Base-by-base conservation (phyloP, 2,797 vertebrate genomes). In the Acanthopagrus latus region DNA sequence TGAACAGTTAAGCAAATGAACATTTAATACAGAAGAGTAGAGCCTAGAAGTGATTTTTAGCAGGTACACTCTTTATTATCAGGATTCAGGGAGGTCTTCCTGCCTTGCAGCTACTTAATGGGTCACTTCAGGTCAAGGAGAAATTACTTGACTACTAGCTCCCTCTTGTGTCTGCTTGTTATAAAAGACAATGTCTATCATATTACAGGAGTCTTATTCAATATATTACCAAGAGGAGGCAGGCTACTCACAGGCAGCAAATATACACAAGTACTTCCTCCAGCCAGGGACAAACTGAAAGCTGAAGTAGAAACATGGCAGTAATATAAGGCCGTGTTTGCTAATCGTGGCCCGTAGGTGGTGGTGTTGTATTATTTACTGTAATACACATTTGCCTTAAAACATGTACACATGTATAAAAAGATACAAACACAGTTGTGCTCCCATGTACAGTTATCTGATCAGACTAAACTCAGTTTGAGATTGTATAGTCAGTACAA, bases 121-220 rank as follows among this genome's bases (percentile, higher is more conserved):
- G 86, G 88, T 89, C 84, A 85, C 44, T 29, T 60, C 76, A 82
- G 88, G 89, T 89, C 83, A 90, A 43, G 20, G 18, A 43, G 11
- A 16, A 7, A 75, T 80, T 43, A 11, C 55, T 89, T 69, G 72
- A 79, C 54, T 48, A 17, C 83, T 12, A 76, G 90, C 85, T 25
- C 89, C 90, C 91, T 86, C 92, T 91, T 62, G 83, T 86, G 92
- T 73, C 71, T 7, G 17, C 9, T 14, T 14, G 3, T 43, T 17
- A 29, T 50, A 13, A 64, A 48, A 23, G 25, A 29, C 20, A 14
- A 12, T 17, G 6, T 18, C 46, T 5, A 5, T 29, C 20, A 14
- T 1, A 8, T n/a, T 1, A 14, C 8, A 33, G 2, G 1, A 41
- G 38, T 58, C 14, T 68, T n/a, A 23, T 73, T 82, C 74, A 74